Base-by-base conservation (phyloP, 1,140 invertebrate species). In the Drosophila tani region DNA sequence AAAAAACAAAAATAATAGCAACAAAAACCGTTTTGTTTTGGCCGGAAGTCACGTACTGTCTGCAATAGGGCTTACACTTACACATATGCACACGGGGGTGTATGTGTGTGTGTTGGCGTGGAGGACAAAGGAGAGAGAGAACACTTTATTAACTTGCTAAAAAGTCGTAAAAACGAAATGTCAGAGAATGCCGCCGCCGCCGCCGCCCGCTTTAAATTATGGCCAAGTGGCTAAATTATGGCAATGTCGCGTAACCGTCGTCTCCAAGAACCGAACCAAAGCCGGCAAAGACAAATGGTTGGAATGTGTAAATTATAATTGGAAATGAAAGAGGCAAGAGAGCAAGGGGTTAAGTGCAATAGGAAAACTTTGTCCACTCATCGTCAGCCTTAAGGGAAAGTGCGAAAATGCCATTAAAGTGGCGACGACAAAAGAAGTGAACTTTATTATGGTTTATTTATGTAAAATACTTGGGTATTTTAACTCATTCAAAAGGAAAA, bases 11-110 rank as follows among this genome's bases (percentile, higher is more conserved):
- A 38, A 58, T 50, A 73, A 58, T 58, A 24, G 29, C 65, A 73
- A 73, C 69, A 71, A 71, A 73, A 88, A 88, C 78, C 85, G 81
- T 88, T 88, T 88, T 88, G 85, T 88, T 85, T 85, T 88, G 85
- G 85, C 85, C 85, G 85, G 85, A 88, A 88, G 85, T 90, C 85
- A 88, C 85, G 85, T 88, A 90, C 85, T 82, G 85, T 90, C 85
- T 90, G 85, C 85, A 76, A 76, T 49, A 46, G 43, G 47, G 43
- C 65, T 57, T 19, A 71, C 19, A 65, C 76, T 79, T 60, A 73
- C 79, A 53, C 51, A 73, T 47, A 41, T 43, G 38, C 51, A 59
- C 70, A 70, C 76, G 75, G 67, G 78, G 47, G 76, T 41, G 55
- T 8, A 21, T 55, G 45, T n/a, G 17, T 27, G 60, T 11, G 32